Evolutionary conservation across 2,888 invertebrate species (phyloP).

Genomic region (Hemithea aestivaria): DNA sequence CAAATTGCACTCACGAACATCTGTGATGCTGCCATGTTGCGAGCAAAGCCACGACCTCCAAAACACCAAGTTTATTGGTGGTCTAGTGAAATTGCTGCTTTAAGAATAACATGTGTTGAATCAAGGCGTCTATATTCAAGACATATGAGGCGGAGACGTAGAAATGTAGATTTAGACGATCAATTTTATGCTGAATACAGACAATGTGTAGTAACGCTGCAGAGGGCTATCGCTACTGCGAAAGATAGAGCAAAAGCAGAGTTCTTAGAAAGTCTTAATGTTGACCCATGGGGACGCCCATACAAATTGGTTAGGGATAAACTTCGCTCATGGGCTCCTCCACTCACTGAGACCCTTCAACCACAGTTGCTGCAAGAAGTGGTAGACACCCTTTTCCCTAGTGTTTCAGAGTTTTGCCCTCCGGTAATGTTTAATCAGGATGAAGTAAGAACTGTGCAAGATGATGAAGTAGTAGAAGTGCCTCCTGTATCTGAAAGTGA

Average conservation of each 20-base stretch:
- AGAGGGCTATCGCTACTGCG: background rate
- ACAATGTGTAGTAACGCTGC: background rate
- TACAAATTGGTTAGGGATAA: conserved; percentile 3
- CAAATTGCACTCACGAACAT: background rate
- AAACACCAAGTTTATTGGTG: conserved; percentile 8
- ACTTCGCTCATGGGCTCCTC: conserved; percentile 9
- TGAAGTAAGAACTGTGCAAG: too few species aligned
- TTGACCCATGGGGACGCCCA: conserved; percentile 2
- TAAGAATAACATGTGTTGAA: background rate
- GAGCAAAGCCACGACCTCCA: background rate
- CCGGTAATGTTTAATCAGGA: too few species aligned
- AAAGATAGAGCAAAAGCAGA: background rate
- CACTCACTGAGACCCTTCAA: conserved; percentile 3
- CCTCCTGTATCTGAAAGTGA: background rate
- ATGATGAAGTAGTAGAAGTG: background rate
- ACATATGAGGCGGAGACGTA: background rate
- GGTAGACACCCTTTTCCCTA: background rate
- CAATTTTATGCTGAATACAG: conserved; percentile 1
- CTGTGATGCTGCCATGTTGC: conserved; percentile 4
- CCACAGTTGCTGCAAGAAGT: background rate
- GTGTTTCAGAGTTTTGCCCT: too few species aligned
- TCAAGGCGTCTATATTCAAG: conserved; percentile 5
- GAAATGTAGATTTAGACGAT: background rate
- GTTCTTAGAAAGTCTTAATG: background rate
- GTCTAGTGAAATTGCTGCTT: conserved; percentile 1